Percentiles rank a stretch among this genome's conserved stretches.
Conservation (phyloP, 2,888 invertebrate genomes). For the Tinea pellionella region DNA sequence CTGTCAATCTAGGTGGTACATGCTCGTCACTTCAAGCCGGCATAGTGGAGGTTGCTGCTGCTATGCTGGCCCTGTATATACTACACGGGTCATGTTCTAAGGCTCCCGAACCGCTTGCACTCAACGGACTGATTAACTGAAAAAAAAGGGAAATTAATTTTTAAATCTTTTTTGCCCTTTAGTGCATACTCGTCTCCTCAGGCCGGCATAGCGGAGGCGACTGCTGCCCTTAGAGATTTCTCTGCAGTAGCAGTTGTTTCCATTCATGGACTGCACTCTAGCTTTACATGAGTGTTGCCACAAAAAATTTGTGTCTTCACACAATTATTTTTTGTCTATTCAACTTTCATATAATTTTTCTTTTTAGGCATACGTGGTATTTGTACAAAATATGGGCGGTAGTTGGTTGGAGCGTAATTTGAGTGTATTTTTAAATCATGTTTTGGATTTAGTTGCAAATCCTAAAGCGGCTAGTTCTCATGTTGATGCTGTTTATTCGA, state of each 20-base stretch:
- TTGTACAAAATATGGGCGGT: slow-evolving; percentile 93
- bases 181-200: too few relatives aligned
- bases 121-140: slow-evolving; percentile 89
- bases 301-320: too few relatives aligned
- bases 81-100: slow-evolving; percentile 96
- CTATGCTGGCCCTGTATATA: slow-evolving; percentile 77
- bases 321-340: too few relatives aligned
- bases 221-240: too few relatives aligned
- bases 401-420: slow-evolving; percentile 96
- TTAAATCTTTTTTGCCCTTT: too few relatives aligned
- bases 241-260: too few relatives aligned
- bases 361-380: slow-evolving; percentile 92
- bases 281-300: too few relatives aligned
- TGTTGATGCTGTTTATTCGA: slow-evolving; percentile 96
- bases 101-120: slow-evolving; percentile 95
- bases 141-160: slow-evolving; percentile 17
- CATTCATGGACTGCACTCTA: too few relatives aligned
- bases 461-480: slow-evolving; percentile 96
- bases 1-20: too few relatives aligned
- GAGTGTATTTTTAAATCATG: slow-evolving; percentile 85
- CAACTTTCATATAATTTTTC: not conserved
- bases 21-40: too few relatives aligned
- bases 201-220: too few relatives aligned
- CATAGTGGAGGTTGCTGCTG: too few relatives aligned
- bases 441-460: slow-evolving; percentile 93